Percentiles rank a stretch among this genome's conserved stretches.
These are phyloP conservation scores for Acleris sparsana DNA, from an alignment of 2,888 invertebrate species.

Conservation along the genomic window DNA sequence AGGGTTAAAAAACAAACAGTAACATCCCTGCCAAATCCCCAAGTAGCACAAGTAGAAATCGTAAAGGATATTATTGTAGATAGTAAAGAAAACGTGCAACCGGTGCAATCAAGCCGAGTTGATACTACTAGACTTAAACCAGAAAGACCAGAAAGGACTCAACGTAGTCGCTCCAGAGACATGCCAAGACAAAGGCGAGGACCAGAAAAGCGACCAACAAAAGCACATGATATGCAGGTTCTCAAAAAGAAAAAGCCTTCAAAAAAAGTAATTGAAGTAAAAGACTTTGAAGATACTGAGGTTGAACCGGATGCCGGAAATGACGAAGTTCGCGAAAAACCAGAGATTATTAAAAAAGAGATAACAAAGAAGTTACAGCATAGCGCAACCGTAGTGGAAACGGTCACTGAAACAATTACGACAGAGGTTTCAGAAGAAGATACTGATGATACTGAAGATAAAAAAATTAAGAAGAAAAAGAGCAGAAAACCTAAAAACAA, in stretches of 20 bases:
- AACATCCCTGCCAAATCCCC: constrained; percentile 64
- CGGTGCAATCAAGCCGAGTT: constrained; percentile 52
- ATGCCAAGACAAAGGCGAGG: constrained; percentile 70
- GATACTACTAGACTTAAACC: constrained; percentile 48
- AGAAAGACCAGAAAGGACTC: constrained; percentile 47
- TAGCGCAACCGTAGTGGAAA: constrained; percentile 61
- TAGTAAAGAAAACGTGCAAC: constrained; percentile 55
- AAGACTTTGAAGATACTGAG: constrained; percentile 68
- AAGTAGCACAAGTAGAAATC: constrained; percentile 69
- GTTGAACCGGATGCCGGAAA: constrained; percentile 39
- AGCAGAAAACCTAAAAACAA: constrained; percentile 61
- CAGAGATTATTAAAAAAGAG: constrained; percentile 44
- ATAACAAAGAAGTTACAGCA: constrained; percentile 61
- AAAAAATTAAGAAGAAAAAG: constrained; percentile 72
- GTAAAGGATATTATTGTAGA: constrained; percentile 67
- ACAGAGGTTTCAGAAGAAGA: constrained; percentile 45
- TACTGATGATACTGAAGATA: constrained; percentile 51
- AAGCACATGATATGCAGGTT: constrained; percentile 61
- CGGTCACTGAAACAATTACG: constrained; percentile 49
- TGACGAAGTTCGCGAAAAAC: constrained; percentile 31
- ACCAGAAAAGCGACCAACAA: constrained; percentile 68
- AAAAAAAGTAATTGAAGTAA: constrained; percentile 72
- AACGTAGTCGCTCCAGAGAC: constrained; percentile 70
- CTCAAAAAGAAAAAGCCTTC: constrained; percentile 68
- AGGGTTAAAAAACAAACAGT: constrained; percentile 57